These are phyloP conservation scores for Elanus axillaris DNA, from an alignment of 2,113 vertebrate genomes.

Conservation along the genomic window DNA sequence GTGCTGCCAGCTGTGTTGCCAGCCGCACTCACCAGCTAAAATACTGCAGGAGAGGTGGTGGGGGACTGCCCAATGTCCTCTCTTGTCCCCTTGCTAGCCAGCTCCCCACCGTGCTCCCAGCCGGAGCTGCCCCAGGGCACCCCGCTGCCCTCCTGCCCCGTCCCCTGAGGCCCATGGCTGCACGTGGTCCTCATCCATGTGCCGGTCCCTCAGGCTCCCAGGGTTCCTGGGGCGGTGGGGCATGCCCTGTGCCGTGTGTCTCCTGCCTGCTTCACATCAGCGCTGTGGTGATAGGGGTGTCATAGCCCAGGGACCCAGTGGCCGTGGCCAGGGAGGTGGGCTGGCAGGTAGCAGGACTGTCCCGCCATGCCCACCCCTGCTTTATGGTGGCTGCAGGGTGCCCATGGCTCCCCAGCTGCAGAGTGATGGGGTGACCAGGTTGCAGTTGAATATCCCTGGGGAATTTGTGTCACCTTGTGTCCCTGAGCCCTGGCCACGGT, in stretches of 20 bases:
- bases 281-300: fast-evolving
- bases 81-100: not conserved
- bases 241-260: fast-evolving
- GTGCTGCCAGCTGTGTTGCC: not conserved
- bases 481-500: not conserved
- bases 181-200: fast-evolving
- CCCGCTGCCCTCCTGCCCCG: not conserved
- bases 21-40: not conserved
- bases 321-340: not conserved
- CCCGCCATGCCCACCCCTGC: not conserved
- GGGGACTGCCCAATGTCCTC: not conserved
- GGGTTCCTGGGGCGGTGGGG: not conserved
- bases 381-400: too few species aligned
- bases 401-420: fast-evolving
- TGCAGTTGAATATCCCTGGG: not conserved
- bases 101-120: not conserved
- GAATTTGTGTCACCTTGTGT: fast-evolving
- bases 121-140: fast-evolving
- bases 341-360: not conserved
- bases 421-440: not conserved
- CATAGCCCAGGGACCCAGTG: fast-evolving
- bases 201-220: not conserved
- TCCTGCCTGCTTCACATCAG: not conserved
- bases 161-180: not conserved
- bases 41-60: not conserved